phyloP scores from a whole-genome alignment of 64 coral and sea anemone genomes.

The Stichodactyla helianthus region DNA sequence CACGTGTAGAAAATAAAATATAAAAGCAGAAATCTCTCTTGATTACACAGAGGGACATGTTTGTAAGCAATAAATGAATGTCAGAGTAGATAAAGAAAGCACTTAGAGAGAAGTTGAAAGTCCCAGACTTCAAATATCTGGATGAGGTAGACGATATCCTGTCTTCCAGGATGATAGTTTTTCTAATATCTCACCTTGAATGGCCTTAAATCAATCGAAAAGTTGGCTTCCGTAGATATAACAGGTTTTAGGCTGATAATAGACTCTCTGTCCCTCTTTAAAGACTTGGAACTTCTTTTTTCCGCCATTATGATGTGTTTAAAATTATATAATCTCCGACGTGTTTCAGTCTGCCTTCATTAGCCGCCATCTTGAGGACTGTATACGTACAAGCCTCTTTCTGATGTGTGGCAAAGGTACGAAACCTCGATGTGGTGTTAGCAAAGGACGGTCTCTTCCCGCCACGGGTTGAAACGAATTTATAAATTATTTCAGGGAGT shows the following conservation, averaged over 20 bases:
- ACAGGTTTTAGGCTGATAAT: conserved; percentile 33
- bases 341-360: not conserved
- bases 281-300: conserved; percentile 37
- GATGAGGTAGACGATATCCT: not conserved
- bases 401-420: not conserved
- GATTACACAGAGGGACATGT: not conserved
- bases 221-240: conserved; percentile 44
- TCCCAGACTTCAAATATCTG: not conserved
- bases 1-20: conserved; percentile 26
- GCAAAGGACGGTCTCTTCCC: not conserved
- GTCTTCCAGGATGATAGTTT: not conserved
- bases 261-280: conserved; percentile 43
- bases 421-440: not conserved
- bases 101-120: not conserved
- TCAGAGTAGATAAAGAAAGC: not conserved
- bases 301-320: conserved; percentile 19
- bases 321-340: not conserved
- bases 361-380: conserved; percentile 3
- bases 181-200: conserved; percentile 35
- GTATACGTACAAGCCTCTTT: not conserved
- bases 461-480: not conserved
- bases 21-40: not conserved
- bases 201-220: conserved; percentile 32
- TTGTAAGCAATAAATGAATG: conserved; percentile 5
- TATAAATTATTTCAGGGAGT: not conserved